Evolutionary conservation across 92 coral and sea anemone species (phyloP), one percentile per base, ranked within the genome.

Genomic region (Ricordea florida): DNA sequence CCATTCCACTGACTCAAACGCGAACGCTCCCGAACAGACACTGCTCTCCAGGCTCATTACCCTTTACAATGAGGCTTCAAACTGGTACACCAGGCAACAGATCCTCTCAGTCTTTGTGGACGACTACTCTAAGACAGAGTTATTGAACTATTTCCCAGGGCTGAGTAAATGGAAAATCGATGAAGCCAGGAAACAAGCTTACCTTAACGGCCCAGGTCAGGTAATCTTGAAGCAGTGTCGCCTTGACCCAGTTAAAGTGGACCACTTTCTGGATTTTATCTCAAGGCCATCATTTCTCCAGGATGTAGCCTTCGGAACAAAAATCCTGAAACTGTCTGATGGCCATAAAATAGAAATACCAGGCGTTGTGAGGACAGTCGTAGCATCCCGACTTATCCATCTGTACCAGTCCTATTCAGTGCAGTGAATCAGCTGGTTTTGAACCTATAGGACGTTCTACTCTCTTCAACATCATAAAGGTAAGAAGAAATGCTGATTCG

Each of bases 241-340:
- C 8, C 69, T 68, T 25, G 70, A 79, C 32, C 85, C 78, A 31
- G 62, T 45, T 14, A 57, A 68, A 18, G 63, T 79, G 7, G 85
- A 79, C 61, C 85, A 79, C 48, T 57, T 58, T 47, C 40, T 69
- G 27, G 72, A 79, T 47, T 79, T 79, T 25, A 23, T 79, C 18
- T 67, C 85, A 5, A 79, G 85, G 20, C 79, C 72, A n/a, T 66
- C 76, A 1, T 45, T 67, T 58, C 71, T 83, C 1, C 87, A 88
- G 57, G 90, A 84, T 66, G 87, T 84, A 42, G 87, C 90, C 25
- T 84, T 64, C 48, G 89, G 90, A 13, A 82, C 92, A 11, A 82
- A 72, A 30, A 68, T 41, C 25, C 49, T 88, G 8, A 84, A 57
- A 56, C 86, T 88, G 31, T 63, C 79, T 3, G 75, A 57, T 40